Evolutionary conservation across 1,140 invertebrate genomes (phyloP).

Genomic region (Drosophila punjabiensis): DNA sequence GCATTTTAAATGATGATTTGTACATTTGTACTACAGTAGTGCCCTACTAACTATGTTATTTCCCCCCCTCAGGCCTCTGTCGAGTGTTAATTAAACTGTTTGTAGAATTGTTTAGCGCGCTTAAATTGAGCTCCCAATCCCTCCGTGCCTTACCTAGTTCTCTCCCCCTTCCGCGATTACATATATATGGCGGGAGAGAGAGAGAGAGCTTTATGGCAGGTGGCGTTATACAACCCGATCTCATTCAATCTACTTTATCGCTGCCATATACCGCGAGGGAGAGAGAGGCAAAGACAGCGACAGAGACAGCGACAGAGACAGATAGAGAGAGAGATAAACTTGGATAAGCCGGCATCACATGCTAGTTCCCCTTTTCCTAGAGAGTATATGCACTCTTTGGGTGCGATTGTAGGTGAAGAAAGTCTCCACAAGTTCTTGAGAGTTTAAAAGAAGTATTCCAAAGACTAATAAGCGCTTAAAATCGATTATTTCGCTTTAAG

Average conservation of each 20-base stretch:
- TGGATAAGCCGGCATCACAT: constrained; percentile 37
- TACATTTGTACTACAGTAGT: not conserved
- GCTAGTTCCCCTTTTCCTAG: constrained; percentile 1
- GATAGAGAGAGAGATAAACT: constrained; percentile 18
- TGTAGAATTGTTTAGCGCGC: constrained; percentile 63
- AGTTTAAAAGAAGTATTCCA: not conserved
- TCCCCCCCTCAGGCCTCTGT: not conserved
- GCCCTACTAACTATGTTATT: constrained; percentile 23
- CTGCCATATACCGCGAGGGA: not conserved
- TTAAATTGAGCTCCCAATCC: constrained; percentile 19
- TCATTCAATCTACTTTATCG: constrained; percentile 37
- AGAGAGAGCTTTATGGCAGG: not conserved
- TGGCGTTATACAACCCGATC: constrained; percentile 47
- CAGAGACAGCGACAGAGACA: no score
- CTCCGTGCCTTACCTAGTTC: not conserved
- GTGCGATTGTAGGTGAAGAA: not conserved
- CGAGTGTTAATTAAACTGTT: constrained; percentile 70
- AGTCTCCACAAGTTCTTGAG: not conserved
- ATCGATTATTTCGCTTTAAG: not conserved
- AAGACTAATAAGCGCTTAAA: not conserved
- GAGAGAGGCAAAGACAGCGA: no score
- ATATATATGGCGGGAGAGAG: constrained; percentile 2
- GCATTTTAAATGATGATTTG: not conserved
- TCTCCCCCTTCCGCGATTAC: constrained; percentile 1
- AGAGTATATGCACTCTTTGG: not conserved